Base-by-base conservation (phyloP, 2,888 invertebrate species). In the Heliconius cydno region DNA sequence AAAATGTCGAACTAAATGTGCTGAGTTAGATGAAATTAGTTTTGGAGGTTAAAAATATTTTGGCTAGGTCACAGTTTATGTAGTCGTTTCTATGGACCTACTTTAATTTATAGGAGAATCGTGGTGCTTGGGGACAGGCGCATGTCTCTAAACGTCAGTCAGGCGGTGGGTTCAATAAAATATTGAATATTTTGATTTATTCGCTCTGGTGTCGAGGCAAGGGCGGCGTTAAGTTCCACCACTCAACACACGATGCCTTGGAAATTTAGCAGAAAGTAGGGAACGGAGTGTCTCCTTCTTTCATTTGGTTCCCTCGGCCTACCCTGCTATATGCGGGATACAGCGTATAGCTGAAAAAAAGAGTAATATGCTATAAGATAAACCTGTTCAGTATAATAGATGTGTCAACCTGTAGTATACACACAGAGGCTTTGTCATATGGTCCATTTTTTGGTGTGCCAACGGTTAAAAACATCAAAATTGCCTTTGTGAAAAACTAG, bases 401-500 rank as follows among this genome's bases (percentile, higher is more conserved):
- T 5, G 25, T 73, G 60, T 60, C 34, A 60, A 34, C n/a, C n/a
- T 28, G 12, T 30, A 30, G 22, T 7, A 2, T 19, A 19, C 19
- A 19, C 19, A n/a, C 13, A 6, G 3, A 41, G 38, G 9, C 15
- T 70, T 9, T 25, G 0, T 34, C 0, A 38, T n/a, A 60, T n/a
- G n/a, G n/a, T 34, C 13, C 1, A 73, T 13, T 57, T 73, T 60
- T 34, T 13, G 3, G 13, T 60, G 10, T 52, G n/a, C 34, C 22
- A 65, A 34, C 22, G 5, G 25, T 57, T 57, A 78, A 73, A 57
- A 67, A 57, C 38, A 57, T 73, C 57, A 12, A 78, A 65, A 73
- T 67, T 57, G 66, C 57, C 52, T 34, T 78, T 38, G 66, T 57
- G 78, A 46, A 73, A 34, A 38, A 65, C 25, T 65, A 66, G 57